Evolutionary conservation across 2,113 vertebrate genomes (phyloP).

Genomic region (Lota lota): DNA sequence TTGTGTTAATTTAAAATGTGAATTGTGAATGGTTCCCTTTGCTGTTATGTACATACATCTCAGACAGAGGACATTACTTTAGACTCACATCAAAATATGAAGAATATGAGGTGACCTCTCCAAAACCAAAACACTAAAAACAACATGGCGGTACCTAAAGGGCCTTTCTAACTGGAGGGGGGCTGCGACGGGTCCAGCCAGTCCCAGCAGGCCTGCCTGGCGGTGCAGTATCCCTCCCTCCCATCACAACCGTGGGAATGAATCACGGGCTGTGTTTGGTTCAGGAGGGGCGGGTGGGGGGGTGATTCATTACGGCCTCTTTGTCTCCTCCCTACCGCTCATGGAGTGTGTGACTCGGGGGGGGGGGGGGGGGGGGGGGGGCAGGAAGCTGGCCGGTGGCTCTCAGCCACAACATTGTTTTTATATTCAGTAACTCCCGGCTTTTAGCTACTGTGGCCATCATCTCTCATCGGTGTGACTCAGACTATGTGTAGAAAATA

Average conservation of each 20-base stretch:
- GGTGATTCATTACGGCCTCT: conserved; percentile 26
- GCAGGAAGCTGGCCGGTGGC: neutral
- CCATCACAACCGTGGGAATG: conserved; percentile 10
- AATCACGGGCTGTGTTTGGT: conserved; percentile 22
- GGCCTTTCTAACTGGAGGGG: too few relatives aligned
- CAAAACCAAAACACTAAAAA: too few relatives aligned
- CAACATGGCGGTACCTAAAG: too few relatives aligned
- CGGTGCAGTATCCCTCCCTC: neutral
- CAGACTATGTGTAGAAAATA: conserved; percentile 18
- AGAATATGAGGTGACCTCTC: too few relatives aligned
- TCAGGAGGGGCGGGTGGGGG: neutral
- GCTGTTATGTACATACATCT: too few relatives aligned
- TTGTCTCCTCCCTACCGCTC: conserved; percentile 7
- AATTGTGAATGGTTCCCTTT: too few relatives aligned
- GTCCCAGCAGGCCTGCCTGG: neutral
- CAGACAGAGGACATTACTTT: too few relatives aligned
- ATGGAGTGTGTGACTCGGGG: neutral
- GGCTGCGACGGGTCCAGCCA: too few relatives aligned
- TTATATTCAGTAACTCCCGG: conserved; percentile 7
- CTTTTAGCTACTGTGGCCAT: neutral
- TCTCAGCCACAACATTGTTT: neutral
- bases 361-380: conserved; percentile 2
- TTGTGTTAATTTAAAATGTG: too few relatives aligned
- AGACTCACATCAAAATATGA: too few relatives aligned
- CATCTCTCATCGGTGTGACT: conserved; percentile 8